Conservation (phyloP, 2,797 vertebrate genomes). For the Aselliscus stoliczkanus region DNA sequence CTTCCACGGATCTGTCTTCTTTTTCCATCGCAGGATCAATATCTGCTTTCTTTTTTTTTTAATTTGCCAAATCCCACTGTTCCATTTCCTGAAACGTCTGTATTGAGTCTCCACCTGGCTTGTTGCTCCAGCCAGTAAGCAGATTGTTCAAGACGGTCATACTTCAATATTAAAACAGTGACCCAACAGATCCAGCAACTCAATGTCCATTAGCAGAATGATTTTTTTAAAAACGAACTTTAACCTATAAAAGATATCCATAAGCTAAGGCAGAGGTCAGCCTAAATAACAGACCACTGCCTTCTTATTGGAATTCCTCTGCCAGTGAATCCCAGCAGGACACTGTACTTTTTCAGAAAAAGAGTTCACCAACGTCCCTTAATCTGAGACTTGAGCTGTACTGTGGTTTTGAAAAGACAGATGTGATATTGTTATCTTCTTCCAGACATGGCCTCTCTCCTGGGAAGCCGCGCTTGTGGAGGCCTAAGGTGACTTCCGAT, state of each 20-base stretch:
- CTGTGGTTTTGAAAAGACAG: background rate
- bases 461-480: rapidly evolving
- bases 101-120: constrained; percentile 33
- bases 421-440: background rate
- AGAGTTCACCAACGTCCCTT: background rate
- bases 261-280: rapidly evolving
- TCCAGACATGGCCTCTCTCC: background rate
- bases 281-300: background rate
- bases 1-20: background rate
- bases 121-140: background rate
- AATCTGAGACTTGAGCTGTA: background rate
- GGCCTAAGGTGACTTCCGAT: rapidly evolving
- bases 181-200: constrained; percentile 18
- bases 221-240: constrained; percentile 37
- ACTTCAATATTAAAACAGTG: background rate
- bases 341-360: background rate
- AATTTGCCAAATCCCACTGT: constrained; percentile 59
- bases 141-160: background rate
- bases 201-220: background rate
- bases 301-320: background rate
- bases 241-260: background rate
- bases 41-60: constrained; percentile 32
- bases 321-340: rapidly evolving
- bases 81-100: constrained; percentile 20
- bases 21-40: constrained; percentile 60